Evolutionary conservation across 2,888 invertebrate species (phyloP), one percentile per base, ranked within the genome.

Genomic region (Clanis bilineata): DNA sequence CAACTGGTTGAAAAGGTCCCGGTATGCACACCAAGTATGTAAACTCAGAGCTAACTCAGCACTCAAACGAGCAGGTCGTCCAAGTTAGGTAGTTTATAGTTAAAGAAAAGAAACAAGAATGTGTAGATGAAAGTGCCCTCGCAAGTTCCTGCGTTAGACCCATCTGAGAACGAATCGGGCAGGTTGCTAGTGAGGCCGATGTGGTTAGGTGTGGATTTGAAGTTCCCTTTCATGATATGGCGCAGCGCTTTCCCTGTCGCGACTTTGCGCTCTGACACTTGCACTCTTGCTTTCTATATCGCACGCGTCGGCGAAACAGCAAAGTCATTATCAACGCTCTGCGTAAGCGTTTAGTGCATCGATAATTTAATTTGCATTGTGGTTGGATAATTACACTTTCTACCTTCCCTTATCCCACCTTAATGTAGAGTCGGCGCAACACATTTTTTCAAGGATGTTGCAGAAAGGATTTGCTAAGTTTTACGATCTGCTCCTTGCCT

Each of bases 201-300:
- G 77, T 64, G 59, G 22, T 74, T 71, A 76, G 76, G 77, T 82
- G 83, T 80, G 80, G 79, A 85, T 85, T 82, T 81, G 79, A 88
- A 86, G 83, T 89, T 90, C 85, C 88, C 90, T 89, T 90, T 90
- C 88, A 83, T 82, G 84, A 84, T 88, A 83, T 85, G 80, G 83
- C 82, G 68, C 80, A 74, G 71, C 81, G 88, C 89, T 90, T 90
- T 90, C 90, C 82, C 90, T 83, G 82, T 85, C 85, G 86, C 83
- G 80, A 78, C 84, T 83, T 74, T 80, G 79, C 75, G 82, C 83
- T 83, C 83, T 84, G 86, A 84, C 86, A 86, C 80, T 81, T 83
- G 80, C 83, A 91, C 90, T 92, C 88, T 92, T 91, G 90, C 90
- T 92, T 92, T 92, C 90, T 84, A 86, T 79, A 71, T 82, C 80